Evolutionary conservation across 2,113 vertebrate species (phyloP).

Genomic region (Amphilophus citrinellus): DNA sequence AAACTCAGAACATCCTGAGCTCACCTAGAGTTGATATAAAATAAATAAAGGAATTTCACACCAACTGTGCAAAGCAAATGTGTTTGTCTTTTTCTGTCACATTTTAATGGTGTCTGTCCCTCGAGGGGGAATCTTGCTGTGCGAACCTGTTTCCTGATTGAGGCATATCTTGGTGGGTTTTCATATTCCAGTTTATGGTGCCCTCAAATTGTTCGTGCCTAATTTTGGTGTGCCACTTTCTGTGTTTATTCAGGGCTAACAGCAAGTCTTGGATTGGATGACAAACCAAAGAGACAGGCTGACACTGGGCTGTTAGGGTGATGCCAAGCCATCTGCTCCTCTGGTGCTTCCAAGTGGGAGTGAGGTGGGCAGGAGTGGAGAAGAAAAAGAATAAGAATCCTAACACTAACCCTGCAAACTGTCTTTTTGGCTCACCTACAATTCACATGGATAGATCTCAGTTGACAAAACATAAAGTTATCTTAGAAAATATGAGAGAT

Average conservation of each 20-base stretch:
- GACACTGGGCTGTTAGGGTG: slow-evolving; percentile 72
- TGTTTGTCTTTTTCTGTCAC: slow-evolving; percentile 71
- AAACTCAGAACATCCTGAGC: slow-evolving; percentile 51
- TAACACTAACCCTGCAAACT: slow-evolving; percentile 21
- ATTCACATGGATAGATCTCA: neutral
- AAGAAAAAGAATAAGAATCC: slow-evolving; percentile 37
- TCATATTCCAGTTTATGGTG: slow-evolving; percentile 62
- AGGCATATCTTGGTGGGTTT: slow-evolving; percentile 60
- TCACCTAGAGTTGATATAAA: slow-evolving; percentile 62
- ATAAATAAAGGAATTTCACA: slow-evolving; percentile 62
- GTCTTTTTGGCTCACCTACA: neutral
- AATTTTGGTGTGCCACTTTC: slow-evolving; percentile 72
- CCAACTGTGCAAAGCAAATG: slow-evolving; percentile 73
- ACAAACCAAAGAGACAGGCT: slow-evolving; percentile 67
- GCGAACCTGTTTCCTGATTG: slow-evolving; percentile 65
- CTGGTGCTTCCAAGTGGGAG: slow-evolving; percentile 63
- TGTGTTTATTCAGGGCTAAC: slow-evolving; percentile 72
- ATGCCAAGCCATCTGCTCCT: slow-evolving; percentile 81
- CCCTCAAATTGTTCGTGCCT: slow-evolving; percentile 67
- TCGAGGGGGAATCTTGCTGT: slow-evolving; percentile 56
- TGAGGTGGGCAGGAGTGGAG: slow-evolving; percentile 43
- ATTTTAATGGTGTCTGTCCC: slow-evolving; percentile 72
- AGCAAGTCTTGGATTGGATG: slow-evolving; percentile 69
- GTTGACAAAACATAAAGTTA: slow-evolving; percentile 13
- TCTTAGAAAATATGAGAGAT: neutral